These are phyloP conservation scores for Lissonota sp. DNA, from an alignment of 2,888 invertebrate genomes.

Conservation along the genomic window DNA sequence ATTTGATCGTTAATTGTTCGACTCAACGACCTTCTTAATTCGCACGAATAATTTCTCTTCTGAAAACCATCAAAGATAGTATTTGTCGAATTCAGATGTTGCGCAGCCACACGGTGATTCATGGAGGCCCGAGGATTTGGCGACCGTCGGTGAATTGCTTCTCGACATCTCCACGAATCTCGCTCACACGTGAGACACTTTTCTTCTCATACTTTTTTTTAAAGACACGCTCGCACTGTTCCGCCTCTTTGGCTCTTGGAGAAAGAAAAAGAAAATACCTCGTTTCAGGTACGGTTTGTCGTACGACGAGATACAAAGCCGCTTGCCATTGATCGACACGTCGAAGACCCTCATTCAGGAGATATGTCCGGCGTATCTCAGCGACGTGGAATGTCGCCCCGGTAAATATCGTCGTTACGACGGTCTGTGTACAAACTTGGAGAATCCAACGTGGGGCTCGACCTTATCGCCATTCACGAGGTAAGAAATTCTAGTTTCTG, in stretches of 20 bases:
- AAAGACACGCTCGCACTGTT: constrained; percentile 1
- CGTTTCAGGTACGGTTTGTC: constrained; percentile 91
- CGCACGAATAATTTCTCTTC: no score
- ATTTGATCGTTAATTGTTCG: constrained; percentile 15
- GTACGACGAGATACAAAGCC: constrained; percentile 94
- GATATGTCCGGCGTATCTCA: constrained; percentile 94
- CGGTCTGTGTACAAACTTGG: constrained; percentile 94
- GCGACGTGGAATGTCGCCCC: constrained; percentile 94
- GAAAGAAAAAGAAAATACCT: constrained; percentile 13
- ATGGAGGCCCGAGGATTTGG: constrained; percentile 93
- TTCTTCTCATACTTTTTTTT: constrained; percentile 59
- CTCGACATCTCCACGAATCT: constrained; percentile 93
- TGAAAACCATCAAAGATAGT: not conserved
- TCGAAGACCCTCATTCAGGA: constrained; percentile 94
- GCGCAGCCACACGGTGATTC: constrained; percentile 90
- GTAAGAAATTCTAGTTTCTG: constrained; percentile 80
- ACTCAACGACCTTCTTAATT: not conserved
- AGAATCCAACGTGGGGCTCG: constrained; percentile 96
- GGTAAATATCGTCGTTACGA: constrained; percentile 95
- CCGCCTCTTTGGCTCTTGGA: not conserved
- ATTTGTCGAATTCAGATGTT: constrained; percentile 87
- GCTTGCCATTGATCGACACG: constrained; percentile 94
- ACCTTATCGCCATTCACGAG: constrained; percentile 94
- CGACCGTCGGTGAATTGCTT: constrained; percentile 93
- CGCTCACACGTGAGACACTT: constrained; percentile 90